phyloP scores from a whole-genome alignment of 2,113 vertebrate species.

The Sapajus apella region DNA sequence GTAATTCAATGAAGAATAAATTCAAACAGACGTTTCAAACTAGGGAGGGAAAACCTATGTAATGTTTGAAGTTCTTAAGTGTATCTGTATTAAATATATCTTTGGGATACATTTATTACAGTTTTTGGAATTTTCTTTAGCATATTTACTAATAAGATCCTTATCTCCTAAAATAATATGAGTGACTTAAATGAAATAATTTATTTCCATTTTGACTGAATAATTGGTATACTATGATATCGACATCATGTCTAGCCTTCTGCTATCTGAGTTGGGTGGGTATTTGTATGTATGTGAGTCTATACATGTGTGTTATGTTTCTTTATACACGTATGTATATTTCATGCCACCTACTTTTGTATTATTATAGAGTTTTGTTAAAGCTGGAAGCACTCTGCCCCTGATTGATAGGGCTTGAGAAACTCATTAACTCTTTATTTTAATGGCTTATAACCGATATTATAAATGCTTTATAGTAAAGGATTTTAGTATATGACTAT shows the following conservation, averaged over 20 bases:
- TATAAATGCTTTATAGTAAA: background rate
- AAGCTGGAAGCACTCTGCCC: background rate
- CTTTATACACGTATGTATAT: rapidly evolving
- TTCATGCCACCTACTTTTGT: background rate
- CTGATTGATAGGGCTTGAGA: background rate
- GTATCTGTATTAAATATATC: rapidly evolving
- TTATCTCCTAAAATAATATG: background rate
- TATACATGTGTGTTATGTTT: background rate
- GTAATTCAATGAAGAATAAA: background rate
- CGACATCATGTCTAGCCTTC: background rate
- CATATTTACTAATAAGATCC: background rate
- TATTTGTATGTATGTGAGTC: background rate
- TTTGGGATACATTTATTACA: background rate
- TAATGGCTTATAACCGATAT: background rate
- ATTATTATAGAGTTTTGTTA: rapidly evolving
- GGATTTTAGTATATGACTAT: background rate
- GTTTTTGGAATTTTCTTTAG: background rate
- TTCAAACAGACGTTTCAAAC: background rate
- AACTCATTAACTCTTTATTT: background rate
- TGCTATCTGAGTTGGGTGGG: no score
- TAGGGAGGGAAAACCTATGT: background rate
- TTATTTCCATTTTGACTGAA: background rate
- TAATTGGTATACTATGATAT: background rate
- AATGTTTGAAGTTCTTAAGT: background rate
- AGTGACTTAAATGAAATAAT: background rate